phyloP scores from a whole-genome alignment of 2,797 vertebrate genomes.

The Masticophis lateralis region DNA sequence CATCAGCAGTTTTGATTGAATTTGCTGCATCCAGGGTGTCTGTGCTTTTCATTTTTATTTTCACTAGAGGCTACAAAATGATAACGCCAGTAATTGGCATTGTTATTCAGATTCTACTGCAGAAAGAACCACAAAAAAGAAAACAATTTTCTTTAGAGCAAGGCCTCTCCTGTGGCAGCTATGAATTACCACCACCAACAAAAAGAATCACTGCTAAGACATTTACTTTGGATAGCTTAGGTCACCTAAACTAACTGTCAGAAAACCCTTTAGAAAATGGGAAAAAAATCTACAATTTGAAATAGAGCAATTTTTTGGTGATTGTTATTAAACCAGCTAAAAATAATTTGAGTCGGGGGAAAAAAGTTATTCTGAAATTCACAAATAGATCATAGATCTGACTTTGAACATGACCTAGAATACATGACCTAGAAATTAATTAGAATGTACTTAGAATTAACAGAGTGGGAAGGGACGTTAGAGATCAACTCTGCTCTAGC shows the following conservation, averaged over 20 bases:
- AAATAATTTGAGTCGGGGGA: conserved; percentile 5
- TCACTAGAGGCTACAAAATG: conserved; percentile 62
- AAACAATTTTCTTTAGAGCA: conserved; percentile 65
- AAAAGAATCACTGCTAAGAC: conserved; percentile 58
- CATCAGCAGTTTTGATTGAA: conserved; percentile 67
- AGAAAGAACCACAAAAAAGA: conserved; percentile 66
- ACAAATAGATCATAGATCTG: conserved; percentile 26
- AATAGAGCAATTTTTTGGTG: conserved; percentile 30
- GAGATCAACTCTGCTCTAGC: not conserved
- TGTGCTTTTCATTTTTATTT: conserved; percentile 65
- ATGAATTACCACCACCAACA: conserved; percentile 58
- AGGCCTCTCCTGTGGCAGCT: conserved; percentile 63
- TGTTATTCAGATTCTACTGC: conserved; percentile 63
- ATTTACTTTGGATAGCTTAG: conserved; percentile 58
- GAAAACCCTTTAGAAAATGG: not conserved
- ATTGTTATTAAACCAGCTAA: conserved; percentile 50
- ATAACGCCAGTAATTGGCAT: conserved; percentile 69
- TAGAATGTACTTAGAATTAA: not conserved
- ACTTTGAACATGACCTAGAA: not conserved
- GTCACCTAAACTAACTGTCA: conserved; percentile 53
- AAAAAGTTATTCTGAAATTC: not conserved
- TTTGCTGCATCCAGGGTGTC: conserved; percentile 61
- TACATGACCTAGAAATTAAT: conserved; percentile 16
- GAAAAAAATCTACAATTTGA: conserved; percentile 26
- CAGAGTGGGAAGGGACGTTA: not conserved